Base-by-base conservation (phyloP, 2,888 invertebrate species). In the Falcaria lacertinaria region DNA sequence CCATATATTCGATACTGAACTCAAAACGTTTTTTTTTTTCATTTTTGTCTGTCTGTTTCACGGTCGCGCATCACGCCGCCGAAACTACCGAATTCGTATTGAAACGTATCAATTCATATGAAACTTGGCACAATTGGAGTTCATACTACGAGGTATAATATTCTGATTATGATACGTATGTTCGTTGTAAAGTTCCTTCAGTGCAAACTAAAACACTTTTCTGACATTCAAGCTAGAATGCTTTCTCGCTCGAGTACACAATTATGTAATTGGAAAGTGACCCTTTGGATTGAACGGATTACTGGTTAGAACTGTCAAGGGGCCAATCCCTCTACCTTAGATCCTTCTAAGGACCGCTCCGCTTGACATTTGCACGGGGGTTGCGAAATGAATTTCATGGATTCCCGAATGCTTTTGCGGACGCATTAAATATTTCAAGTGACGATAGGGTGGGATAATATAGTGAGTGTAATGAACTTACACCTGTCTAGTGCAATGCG, bases 231-330 rank as follows among this genome's bases (percentile, higher is more conserved):
- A 64, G 58, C 57, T 68, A 52, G 62, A 52, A 62, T 63, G 60
- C n/a, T n/a, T n/a, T 62, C 53, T 11, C 62, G 69, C 72, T 69
- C 63, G 68, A 73, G 61, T 69, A 71, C 67, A 72, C 74, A 76
- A 75, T 78, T 76, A 76, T 71, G 65, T 75, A 47, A 56, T 52
- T 53, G 57, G 43, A 54, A 68, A 74, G 62, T 76, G 79, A 78
- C 83, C 84, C 84, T 74, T 69, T 64, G 69, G 71, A 71, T 75
- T 76, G 73, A 75, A 69, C 75, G 80, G 79, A 84, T 83, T 83
- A 80, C 82, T 72, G 75, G 76, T 74, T 76, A 80, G 77, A 70
- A 67, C 75, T 78, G 80, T 76, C 81, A 75, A 71, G 79, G 73
- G 75, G 57, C 60, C 59, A 50, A 57, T 57, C 68, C 71, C 68